These are phyloP conservation scores for Campoletis sonorensis DNA, from an alignment of 1,140 invertebrate genomes.

Conservation along the genomic window DNA sequence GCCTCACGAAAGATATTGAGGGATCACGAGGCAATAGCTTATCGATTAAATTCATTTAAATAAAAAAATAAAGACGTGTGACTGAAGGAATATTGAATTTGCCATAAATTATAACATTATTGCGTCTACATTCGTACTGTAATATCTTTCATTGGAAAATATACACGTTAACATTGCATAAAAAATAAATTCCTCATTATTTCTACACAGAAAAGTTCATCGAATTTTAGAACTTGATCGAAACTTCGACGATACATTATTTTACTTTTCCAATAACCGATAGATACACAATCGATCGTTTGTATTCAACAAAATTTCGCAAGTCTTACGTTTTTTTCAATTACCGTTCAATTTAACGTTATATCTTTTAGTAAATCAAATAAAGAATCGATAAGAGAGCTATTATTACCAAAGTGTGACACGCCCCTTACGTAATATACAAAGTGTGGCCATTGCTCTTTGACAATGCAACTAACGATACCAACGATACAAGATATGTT, in stretches of 20 bases:
- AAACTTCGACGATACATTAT: too few species aligned
- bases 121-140: too few species aligned
- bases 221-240: too few species aligned
- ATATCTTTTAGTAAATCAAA: not conserved
- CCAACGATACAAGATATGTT: too few species aligned
- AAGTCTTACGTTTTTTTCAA: not conserved
- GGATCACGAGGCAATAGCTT: not conserved
- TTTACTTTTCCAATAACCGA: too few species aligned
- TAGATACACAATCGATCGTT: not conserved
- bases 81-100: conserved; percentile 27
- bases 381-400: not conserved
- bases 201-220: too few species aligned
- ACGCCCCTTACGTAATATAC: conserved; percentile 46
- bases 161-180: too few species aligned
- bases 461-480: not conserved
- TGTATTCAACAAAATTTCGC: not conserved
- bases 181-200: too few species aligned
- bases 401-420: conserved; percentile 25
- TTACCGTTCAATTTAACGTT: not conserved
- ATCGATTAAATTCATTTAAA: conserved; percentile 2
- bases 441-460: conserved; percentile 16
- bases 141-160: too few species aligned
- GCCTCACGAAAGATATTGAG: not conserved
- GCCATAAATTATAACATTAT: conserved; percentile 1
- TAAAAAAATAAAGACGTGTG: conserved; percentile 14